phyloP scores from a whole-genome alignment of 2,797 vertebrate genomes.

The Epinephelus coioides region DNA sequence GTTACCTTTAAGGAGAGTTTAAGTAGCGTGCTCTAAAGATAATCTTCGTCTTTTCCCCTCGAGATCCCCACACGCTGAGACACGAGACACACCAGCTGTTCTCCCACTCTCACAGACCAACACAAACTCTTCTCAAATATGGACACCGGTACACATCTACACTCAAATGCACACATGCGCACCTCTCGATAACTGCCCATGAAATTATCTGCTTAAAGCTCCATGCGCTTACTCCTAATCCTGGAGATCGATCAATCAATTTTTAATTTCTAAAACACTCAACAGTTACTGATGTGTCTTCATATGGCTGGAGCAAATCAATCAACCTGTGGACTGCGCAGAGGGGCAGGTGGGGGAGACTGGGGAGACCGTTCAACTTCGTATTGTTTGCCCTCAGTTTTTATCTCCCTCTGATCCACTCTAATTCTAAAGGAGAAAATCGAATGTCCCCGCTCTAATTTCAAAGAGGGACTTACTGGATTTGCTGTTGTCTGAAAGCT shows the following conservation, averaged over 20 bases:
- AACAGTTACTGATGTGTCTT: constrained; percentile 35
- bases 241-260: constrained; percentile 42
- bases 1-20: constrained; percentile 76
- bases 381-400: constrained; percentile 32
- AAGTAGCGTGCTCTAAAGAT: constrained; percentile 71
- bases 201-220: constrained; percentile 6
- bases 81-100: constrained; percentile 72
- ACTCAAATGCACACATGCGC: constrained; percentile 30
- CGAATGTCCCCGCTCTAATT: constrained; percentile 13
- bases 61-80: constrained; percentile 61
- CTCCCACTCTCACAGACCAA: constrained; percentile 40
- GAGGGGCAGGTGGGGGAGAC: constrained; percentile 5
- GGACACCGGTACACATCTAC: constrained; percentile 27
- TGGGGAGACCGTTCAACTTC: constrained; percentile 32
- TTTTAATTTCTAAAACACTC: constrained; percentile 37
- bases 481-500: constrained; percentile 41
- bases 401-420: constrained; percentile 45
- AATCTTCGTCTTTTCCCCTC: constrained; percentile 64
- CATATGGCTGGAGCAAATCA: constrained; percentile 45
- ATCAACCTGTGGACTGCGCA: constrained; percentile 44
- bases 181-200: constrained; percentile 27
- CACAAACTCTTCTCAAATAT: constrained; percentile 39
- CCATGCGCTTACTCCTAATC: constrained; percentile 13
- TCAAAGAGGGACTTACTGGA: constrained; percentile 34
- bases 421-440: constrained; percentile 37